Base-by-base conservation (phyloP, 2,888 invertebrate species). In the Embidobia sp. region DNA sequence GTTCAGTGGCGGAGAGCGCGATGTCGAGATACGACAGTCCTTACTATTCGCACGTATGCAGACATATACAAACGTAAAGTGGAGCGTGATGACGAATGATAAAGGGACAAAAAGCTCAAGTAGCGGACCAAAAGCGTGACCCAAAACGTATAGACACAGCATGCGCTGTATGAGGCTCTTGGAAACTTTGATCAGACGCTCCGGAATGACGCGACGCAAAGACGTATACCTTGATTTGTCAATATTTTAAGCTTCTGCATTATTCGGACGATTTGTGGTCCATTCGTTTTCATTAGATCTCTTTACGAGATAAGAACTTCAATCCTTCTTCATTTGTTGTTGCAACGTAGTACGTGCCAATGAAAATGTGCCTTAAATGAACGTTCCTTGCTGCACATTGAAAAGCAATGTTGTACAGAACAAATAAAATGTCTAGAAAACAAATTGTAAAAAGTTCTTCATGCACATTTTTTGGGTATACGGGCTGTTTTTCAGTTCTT, bases 101-200 rank as follows among this genome's bases (percentile, higher is more conserved):
- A 75, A 75, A 75, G 59, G 67, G 37, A 75, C 69, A 69, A 75
- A 69, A 66, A 49, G 51, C 57, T 75, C 57, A 44, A 83, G 84
- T 80, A 79, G 76, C 75, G 77, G 33, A 64, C 70, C 78, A 72
- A 33, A 31, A 33, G 64, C 42, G n/a, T 66, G 67, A 55, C 55
- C 67, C 15, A 67, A 44, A 67, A 46, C 40, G 48, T 29, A 37
- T 57, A 42, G 42, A 64, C 64, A 35, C 16, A 44, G 13, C 16
- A 16, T 44, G 16, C n/a, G 22, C 13, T 33, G 26, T 33, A 10
- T 16, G 11, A 63, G 63, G 49, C 37, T 63, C 49, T 15, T 29
- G 48, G 13, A 29, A 49, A 27, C 46, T 40, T 49, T 63, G 63
- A 49, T 63, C 63, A 29, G 40, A 19, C 44, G 13, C 13, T 42